phyloP scores from a whole-genome alignment of 35 echinoderm and acorn worm species.

The Strongylocentrotus purpuratus region DNA sequence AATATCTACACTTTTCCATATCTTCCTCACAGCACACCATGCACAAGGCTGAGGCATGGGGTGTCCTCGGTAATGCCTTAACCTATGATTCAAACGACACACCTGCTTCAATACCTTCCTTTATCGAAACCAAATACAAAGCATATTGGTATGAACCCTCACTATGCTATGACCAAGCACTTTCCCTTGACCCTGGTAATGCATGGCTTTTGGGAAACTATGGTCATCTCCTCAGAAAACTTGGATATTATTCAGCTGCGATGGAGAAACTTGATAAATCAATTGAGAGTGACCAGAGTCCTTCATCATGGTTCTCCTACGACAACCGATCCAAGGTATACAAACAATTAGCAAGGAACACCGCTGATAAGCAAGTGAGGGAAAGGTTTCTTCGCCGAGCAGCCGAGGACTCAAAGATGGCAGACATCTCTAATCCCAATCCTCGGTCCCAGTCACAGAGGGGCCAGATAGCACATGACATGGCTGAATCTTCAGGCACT shows the following conservation, averaged over 20 bases:
- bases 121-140: neutral
- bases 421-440: constrained; percentile 26
- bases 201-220: constrained; percentile 19
- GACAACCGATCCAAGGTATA: neutral
- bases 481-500: neutral
- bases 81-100: too few species aligned
- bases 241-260: neutral
- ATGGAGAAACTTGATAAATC: neutral
- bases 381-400: neutral
- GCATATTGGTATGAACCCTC: neutral
- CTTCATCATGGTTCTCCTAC: constrained; percentile 20
- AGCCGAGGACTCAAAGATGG: neutral
- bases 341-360: neutral
- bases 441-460: neutral
- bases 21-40: neutral
- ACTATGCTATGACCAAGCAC: constrained; percentile 29
- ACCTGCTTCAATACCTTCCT: neutral
- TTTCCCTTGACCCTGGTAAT: constrained; percentile 11
- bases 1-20: constrained; percentile 14
- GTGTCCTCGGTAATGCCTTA: constrained; percentile 33
- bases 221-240: neutral
- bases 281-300: neutral
- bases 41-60: constrained; percentile 32
- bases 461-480: neutral
- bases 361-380: neutral